These are phyloP conservation scores for Cepaea hortensis DNA, from an alignment of 2,888 invertebrate genomes.

Conservation along the genomic window DNA sequence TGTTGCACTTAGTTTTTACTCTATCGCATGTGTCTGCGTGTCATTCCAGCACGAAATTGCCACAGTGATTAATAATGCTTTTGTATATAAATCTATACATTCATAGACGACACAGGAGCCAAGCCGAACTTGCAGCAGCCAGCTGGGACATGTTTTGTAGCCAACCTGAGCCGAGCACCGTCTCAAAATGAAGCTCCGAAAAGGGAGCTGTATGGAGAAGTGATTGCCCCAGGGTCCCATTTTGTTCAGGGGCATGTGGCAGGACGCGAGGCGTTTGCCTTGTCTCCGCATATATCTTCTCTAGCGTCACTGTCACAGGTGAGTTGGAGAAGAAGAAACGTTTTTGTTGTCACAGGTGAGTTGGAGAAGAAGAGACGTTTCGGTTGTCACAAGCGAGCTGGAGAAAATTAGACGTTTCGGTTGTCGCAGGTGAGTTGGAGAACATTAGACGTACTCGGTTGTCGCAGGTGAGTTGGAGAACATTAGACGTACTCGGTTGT, in stretches of 20 bases:
- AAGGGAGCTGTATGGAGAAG: conserved; percentile 51
- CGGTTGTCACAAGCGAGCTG: too few relatives aligned
- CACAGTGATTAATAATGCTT: too few relatives aligned
- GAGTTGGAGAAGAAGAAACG: neutral
- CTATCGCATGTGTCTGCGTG: too few relatives aligned
- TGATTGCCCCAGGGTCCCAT: conserved; percentile 27
- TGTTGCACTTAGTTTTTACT: too few relatives aligned
- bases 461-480: too few relatives aligned
- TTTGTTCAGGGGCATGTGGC: conserved; percentile 30
- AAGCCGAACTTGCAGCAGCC: conserved; percentile 66
- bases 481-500: too few relatives aligned
- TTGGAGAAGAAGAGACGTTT: too few relatives aligned
- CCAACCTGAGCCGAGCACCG: conserved; percentile 50
- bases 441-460: too few relatives aligned
- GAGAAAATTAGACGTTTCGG: too few relatives aligned
- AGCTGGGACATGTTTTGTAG: conserved; percentile 71
- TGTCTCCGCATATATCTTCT: conserved; percentile 50
- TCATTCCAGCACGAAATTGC: too few relatives aligned
- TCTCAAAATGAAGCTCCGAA: conserved; percentile 49
- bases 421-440: too few relatives aligned
- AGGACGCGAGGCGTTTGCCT: conserved; percentile 40
- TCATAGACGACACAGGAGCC: conserved; percentile 65
- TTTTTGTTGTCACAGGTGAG: too few relatives aligned
- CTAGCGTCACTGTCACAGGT: conserved; percentile 34
- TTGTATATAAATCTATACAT: neutral